A percentile compares a stretch with the other conserved stretches of the same genome.
These are phyloP conservation scores for Anthopleura xanthogrammica DNA, from an alignment of 92 coral and sea anemone genomes.

Conservation along the genomic window DNA sequence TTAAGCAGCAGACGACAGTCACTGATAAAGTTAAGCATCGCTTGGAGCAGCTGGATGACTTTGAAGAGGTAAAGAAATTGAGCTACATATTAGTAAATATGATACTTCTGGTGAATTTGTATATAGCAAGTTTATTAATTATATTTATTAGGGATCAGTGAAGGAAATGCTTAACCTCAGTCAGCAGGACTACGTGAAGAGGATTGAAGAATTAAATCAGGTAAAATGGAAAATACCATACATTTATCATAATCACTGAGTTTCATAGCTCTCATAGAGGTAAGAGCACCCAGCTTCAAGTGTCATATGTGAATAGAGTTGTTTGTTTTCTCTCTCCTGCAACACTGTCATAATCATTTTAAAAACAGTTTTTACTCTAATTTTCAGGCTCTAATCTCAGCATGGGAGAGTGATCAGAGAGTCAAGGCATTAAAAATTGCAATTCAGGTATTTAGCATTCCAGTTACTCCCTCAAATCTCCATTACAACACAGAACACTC, in stretches of 20 bases:
- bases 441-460: conserved; percentile 63
- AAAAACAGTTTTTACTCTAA: background rate
- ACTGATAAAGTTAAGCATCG: conserved; percentile 95
- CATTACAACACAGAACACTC: too few species aligned
- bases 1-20: conserved; percentile 94
- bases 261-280: too few species aligned
- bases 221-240: conserved; percentile 21
- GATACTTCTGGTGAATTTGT: too few species aligned
- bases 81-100: background rate
- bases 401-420: conserved; percentile 96
- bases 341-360: too few species aligned
- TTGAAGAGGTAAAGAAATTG: conserved; percentile 75
- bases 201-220: conserved; percentile 92
- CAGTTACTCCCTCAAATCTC: too few species aligned
- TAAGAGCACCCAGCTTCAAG: too few species aligned
- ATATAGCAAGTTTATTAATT: too few species aligned
- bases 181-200: conserved; percentile 93
- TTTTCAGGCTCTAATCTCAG: conserved; percentile 83
- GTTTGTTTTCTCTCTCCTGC: too few species aligned
- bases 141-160: conserved; percentile 72
- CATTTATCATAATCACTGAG: too few species aligned
- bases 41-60: conserved; percentile 94
- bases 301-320: too few species aligned
- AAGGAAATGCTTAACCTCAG: conserved; percentile 96
- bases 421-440: conserved; percentile 97